Percentiles rank a stretch among this genome's conserved stretches.
Conservation (phyloP, 1,140 invertebrate genomes). For the Hycleus cichorii region DNA sequence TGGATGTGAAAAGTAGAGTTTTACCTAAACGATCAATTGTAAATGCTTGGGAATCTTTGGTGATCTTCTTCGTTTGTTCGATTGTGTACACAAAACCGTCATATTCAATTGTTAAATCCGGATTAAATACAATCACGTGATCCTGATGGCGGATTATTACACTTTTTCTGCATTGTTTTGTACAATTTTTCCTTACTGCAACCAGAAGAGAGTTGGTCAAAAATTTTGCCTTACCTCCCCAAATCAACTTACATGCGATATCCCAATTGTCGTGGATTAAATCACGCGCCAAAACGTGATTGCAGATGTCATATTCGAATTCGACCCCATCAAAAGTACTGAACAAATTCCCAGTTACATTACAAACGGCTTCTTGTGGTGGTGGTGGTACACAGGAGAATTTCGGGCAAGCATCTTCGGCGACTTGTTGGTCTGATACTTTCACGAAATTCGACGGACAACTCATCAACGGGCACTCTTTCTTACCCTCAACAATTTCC, state of each 20-base stretch:
- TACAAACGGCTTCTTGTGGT: constrained; percentile 57
- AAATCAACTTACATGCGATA: constrained; percentile 50
- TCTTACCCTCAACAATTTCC: constrained; percentile 27
- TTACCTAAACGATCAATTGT: constrained; percentile 60
- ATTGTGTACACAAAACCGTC: constrained; percentile 57
- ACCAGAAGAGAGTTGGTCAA: constrained; percentile 3
- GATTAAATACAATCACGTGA: constrained; percentile 51
- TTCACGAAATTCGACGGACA: constrained; percentile 52
- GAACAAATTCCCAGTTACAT: constrained; percentile 64
- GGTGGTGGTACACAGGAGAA: constrained; percentile 56
- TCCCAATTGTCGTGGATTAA: constrained; percentile 55
- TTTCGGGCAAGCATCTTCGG: constrained; percentile 18
- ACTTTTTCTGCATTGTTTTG: constrained; percentile 46
- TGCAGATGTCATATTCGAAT: constrained; percentile 71
- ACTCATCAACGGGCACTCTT: constrained; percentile 46
- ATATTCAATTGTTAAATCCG: constrained; percentile 58
- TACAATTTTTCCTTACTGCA: constrained; percentile 60
- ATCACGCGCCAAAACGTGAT: constrained; percentile 68
- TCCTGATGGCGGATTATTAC: constrained; percentile 51
- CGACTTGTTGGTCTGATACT: constrained; percentile 13
- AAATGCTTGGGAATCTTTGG: constrained; percentile 55
- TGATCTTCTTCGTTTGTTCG: constrained; percentile 60
- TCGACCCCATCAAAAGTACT: constrained; percentile 71
- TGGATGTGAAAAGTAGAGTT: constrained; percentile 57
- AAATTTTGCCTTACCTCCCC: neutral